Percentiles rank a stretch among this genome's conserved stretches.
Evolutionary conservation across 2,113 vertebrate species (phyloP).

Genomic region (Miniopterus natalensis): DNA sequence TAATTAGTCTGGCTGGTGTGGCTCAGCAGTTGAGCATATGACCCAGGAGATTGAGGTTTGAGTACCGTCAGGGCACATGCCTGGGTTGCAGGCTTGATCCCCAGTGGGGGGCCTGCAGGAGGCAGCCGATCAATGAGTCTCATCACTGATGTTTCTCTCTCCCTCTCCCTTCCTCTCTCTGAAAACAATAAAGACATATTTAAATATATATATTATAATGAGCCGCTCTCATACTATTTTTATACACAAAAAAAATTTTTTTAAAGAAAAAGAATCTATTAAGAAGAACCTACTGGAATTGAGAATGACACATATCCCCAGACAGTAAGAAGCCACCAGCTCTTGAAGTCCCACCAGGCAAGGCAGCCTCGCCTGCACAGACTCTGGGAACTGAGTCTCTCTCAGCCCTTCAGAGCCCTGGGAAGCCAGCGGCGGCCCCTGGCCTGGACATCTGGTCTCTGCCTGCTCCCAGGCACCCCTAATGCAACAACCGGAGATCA

Average conservation of each 20-base stretch:
- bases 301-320: not conserved
- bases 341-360: rapidly evolving
- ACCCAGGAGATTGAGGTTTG: too few relatives aligned
- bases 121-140: too few relatives aligned
- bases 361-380: not conserved
- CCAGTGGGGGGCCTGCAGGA: too few relatives aligned
- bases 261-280: not conserved
- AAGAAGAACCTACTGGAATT: not conserved
- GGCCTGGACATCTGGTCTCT: not conserved
- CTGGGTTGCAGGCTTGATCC: too few relatives aligned
- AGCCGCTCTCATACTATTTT: not conserved
- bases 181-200: too few relatives aligned
- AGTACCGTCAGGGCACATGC: too few relatives aligned
- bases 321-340: not conserved
- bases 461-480: not conserved
- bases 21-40: too few relatives aligned
- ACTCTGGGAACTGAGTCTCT: not conserved
- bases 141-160: too few relatives aligned
- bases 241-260: not conserved
- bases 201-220: not conserved
- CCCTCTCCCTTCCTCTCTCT: too few relatives aligned
- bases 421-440: not conserved
- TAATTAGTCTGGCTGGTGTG: too few relatives aligned
- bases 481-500: too few relatives aligned
- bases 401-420: not conserved